Evolutionary conservation across 2,113 vertebrate genomes (phyloP).

Genomic region (Lonchura striata): DNA sequence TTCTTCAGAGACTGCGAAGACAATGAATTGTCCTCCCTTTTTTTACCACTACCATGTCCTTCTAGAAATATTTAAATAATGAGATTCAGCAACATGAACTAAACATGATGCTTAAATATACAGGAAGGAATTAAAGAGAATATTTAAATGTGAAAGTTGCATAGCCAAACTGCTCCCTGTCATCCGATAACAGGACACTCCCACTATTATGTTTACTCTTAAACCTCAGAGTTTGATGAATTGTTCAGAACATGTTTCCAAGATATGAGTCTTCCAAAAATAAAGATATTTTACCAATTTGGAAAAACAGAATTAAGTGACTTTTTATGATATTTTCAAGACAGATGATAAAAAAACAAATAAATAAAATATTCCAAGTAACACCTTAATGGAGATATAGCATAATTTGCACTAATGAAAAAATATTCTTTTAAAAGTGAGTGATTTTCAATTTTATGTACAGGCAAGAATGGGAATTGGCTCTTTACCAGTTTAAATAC

Average conservation of each 20-base stretch:
- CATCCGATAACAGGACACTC: not conserved
- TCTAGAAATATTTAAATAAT: not conserved
- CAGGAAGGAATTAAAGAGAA: not conserved
- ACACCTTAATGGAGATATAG: not conserved
- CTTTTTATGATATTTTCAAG: not conserved
- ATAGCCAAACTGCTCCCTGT: not conserved
- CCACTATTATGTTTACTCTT: not conserved
- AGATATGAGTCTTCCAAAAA: not conserved
- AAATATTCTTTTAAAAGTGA: not conserved
- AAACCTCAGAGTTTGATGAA: not conserved
- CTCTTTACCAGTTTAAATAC: not conserved
- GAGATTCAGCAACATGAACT: not conserved
- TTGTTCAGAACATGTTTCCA: not conserved
- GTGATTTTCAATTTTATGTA: not conserved
- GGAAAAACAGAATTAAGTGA: not conserved
- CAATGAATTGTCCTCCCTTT: accelerated
- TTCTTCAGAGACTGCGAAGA: not conserved
- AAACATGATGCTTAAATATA: not conserved
- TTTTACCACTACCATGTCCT: accelerated
- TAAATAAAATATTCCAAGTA: not conserved
- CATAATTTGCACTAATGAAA: not conserved
- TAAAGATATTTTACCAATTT: not conserved
- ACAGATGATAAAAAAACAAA: not conserved
- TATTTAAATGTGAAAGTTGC: not conserved
- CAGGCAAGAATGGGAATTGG: not conserved